Percentiles rank a stretch among this genome's conserved stretches.
phyloP scores from a whole-genome alignment of 2,113 vertebrate species.

The Vulpes vulpes region DNA sequence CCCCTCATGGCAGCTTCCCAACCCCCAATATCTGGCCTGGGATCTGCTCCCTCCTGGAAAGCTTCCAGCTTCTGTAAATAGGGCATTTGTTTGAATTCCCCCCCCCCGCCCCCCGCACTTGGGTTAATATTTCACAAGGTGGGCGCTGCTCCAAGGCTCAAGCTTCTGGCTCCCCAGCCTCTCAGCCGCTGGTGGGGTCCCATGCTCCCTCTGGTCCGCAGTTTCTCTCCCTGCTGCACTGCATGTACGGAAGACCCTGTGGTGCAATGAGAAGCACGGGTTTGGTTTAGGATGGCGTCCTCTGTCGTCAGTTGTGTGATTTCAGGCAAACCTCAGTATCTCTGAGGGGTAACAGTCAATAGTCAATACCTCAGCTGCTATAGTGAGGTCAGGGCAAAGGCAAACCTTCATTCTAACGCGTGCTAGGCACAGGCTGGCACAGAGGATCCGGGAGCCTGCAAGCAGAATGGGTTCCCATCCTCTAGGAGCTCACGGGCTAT shows the following conservation, averaged over 20 bases:
- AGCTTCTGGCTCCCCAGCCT: neutral
- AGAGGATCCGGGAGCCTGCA: neutral
- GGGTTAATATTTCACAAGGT: slow-evolving; percentile 60
- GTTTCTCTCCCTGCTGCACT: neutral
- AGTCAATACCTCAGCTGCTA: neutral
- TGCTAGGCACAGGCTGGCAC: neutral
- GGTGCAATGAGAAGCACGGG: neutral
- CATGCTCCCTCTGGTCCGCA: neutral
- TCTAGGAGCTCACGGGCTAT: neutral
- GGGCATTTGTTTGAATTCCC: slow-evolving; percentile 50
- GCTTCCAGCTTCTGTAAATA: slow-evolving; percentile 64
- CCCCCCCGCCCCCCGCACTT: neutral
- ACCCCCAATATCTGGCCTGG: neutral
- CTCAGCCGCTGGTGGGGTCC: neutral
- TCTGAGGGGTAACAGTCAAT: neutral
- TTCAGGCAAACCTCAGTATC: neutral
- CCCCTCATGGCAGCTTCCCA: neutral
- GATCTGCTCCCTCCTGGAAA: slow-evolving; percentile 22
- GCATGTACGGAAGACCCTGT: neutral
- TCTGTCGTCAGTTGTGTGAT: neutral
- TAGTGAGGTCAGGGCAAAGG: neutral
- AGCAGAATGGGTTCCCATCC: neutral
- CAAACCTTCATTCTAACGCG: slow-evolving; percentile 13
- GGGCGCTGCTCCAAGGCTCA: neutral
- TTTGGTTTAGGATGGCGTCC: neutral